phyloP scores from a whole-genome alignment of 2,113 vertebrate genomes.

The Hippopotamus amphibius region DNA sequence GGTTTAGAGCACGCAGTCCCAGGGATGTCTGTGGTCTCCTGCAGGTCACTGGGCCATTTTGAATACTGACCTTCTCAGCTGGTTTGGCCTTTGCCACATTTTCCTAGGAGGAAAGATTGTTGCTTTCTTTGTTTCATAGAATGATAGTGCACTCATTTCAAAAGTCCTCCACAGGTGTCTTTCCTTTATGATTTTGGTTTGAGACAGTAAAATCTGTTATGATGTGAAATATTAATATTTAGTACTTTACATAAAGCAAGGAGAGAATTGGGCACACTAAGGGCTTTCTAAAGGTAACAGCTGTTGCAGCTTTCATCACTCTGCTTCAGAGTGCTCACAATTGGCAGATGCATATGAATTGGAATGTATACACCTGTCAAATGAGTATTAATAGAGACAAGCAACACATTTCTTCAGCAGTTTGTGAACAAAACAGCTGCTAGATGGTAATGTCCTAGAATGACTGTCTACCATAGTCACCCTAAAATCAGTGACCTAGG shows the following conservation, averaged over 20 bases:
- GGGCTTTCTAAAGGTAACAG: constrained; percentile 51
- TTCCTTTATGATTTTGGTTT: constrained; percentile 48
- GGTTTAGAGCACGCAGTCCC: background rate
- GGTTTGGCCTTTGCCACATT: background rate
- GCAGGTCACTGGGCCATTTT: background rate
- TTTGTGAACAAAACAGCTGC: constrained; percentile 73
- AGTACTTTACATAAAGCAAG: background rate
- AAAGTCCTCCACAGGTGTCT: background rate
- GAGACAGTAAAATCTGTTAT: background rate
- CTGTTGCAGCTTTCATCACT: constrained; percentile 58
- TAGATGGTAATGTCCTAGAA: constrained; percentile 19
- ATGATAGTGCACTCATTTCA: background rate
- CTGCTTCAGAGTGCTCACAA: constrained; percentile 44
- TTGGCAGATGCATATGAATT: constrained; percentile 50
- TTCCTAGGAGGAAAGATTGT: constrained; percentile 19
- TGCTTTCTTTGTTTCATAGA: background rate
- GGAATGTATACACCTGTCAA: constrained; percentile 75
- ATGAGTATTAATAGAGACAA: constrained; percentile 74
- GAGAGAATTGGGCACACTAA: background rate
- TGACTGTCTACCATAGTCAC: constrained; percentile 34
- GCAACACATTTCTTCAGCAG: constrained; percentile 60
- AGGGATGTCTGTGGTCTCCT: background rate
- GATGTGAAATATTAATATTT: background rate
- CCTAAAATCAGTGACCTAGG: constrained; percentile 50
- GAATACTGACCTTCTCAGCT: background rate